Evolutionary conservation across 2,888 invertebrate genomes (phyloP).

Genomic region (Drosophila paramelanica): DNA sequence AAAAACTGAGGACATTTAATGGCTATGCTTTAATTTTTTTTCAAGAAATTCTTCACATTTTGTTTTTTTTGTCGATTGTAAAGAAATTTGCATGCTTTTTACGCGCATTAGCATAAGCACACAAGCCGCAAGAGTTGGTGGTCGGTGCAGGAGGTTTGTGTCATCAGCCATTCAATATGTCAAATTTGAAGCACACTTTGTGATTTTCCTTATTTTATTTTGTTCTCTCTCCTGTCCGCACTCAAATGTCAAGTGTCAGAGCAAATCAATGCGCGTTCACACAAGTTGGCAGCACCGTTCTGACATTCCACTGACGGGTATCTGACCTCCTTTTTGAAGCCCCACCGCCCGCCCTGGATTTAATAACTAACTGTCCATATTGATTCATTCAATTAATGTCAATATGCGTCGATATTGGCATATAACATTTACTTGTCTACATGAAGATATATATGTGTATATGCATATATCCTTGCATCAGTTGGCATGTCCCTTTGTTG

Average conservation of each 20-base stretch:
- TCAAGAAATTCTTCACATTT: background rate
- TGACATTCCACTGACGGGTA: slow-evolving; percentile 5
- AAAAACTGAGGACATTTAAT: slow-evolving; percentile 42
- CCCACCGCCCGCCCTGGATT: slow-evolving; percentile 10
- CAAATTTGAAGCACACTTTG: slow-evolving; percentile 55
- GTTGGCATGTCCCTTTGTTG: slow-evolving; percentile 41
- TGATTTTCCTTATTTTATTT: slow-evolving; percentile 17
- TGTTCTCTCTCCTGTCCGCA: slow-evolving; percentile 6
- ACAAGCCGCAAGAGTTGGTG: slow-evolving; percentile 25
- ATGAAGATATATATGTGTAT: background rate
- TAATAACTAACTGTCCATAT: slow-evolving; percentile 58
- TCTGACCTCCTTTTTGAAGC: background rate
- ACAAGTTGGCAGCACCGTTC: slow-evolving; percentile 17
- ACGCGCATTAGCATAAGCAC: slow-evolving; percentile 70
- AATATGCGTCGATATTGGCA: slow-evolving; percentile 48
- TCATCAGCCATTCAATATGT: slow-evolving; percentile 64
- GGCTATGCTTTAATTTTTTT: slow-evolving; percentile 36
- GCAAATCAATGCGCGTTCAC: slow-evolving; percentile 46
- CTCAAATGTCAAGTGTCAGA: slow-evolving; percentile 68
- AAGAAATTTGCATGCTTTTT: slow-evolving; percentile 76
- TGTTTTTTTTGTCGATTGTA: slow-evolving; percentile 28
- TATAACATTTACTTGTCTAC: background rate
- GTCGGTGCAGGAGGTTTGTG: background rate
- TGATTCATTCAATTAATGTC: slow-evolving; percentile 70
- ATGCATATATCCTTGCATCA: slow-evolving; percentile 33